Percentiles rank a stretch among this genome's conserved stretches.
Evolutionary conservation across 2,797 vertebrate genomes (phyloP).

Genomic region (Sus cebifrons): DNA sequence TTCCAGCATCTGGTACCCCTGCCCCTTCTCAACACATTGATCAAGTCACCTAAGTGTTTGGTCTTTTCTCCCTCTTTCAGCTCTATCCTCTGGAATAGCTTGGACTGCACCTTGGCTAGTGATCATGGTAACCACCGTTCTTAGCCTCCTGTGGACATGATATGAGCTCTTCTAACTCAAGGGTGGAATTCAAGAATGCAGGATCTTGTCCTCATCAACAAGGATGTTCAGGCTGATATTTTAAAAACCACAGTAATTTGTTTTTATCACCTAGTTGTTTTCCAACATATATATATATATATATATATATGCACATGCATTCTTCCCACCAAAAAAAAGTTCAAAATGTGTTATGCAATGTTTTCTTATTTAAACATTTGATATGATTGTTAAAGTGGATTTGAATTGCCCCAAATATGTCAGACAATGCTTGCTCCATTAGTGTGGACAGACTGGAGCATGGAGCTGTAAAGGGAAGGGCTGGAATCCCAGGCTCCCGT

Average conservation of each 20-base stretch:
- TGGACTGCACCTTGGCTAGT: not conserved
- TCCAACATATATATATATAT: not conserved
- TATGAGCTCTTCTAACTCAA: not conserved
- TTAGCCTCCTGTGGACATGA: not conserved
- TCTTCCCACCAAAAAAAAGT: not conserved
- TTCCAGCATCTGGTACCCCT: too few relatives aligned
- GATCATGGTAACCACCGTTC: not conserved
- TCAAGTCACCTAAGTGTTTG: not conserved
- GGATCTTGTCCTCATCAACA: not conserved
- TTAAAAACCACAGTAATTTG: not conserved
- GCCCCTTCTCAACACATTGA: not conserved
- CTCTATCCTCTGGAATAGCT: not conserved
- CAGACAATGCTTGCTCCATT: not conserved
- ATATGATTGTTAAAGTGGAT: not conserved
- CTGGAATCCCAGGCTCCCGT: not conserved
- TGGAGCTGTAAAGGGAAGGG: not conserved
- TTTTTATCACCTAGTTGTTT: constrained; percentile 26
- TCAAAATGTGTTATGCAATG: not conserved
- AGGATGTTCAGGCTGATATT: not conserved
- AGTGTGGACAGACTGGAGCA: not conserved
- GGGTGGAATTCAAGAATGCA: not conserved
- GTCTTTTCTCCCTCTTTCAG: constrained; percentile 75
- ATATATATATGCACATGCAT: not conserved
- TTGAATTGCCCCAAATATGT: not conserved
- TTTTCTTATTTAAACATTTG: constrained; percentile 29